Evolutionary conservation across 2,888 invertebrate species (phyloP).

Genomic region (Gonocerus acuteangulatus): DNA sequence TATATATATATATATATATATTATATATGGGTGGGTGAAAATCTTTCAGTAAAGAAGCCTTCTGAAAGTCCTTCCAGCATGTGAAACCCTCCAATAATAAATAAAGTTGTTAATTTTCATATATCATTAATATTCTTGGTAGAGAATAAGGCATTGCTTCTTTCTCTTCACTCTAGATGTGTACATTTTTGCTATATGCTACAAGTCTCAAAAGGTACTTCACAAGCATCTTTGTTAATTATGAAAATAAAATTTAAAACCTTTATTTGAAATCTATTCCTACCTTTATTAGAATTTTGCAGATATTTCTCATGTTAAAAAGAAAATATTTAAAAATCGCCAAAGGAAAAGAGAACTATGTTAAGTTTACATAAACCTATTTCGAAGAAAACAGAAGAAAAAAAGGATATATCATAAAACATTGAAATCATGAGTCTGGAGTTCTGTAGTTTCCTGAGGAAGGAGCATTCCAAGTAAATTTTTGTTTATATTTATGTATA

Average conservation of each 20-base stretch:
- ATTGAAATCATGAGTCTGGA: no score
- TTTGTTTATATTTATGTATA: no score
- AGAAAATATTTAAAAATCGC: no score
- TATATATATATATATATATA: background rate
- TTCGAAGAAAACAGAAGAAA: no score
- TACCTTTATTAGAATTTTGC: background rate
- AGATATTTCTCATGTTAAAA: no score
- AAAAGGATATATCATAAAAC: no score
- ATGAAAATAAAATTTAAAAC: conserved; percentile 13
- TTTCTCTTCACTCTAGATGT: conserved; percentile 20
- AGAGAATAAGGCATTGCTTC: conserved; percentile 18
- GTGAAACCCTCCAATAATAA: conserved; percentile 22
- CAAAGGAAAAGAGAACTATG: no score
- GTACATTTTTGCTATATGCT: conserved; percentile 19
- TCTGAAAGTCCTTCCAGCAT: conserved; percentile 22
- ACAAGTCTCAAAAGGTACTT: conserved; percentile 11
- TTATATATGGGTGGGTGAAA: no score
- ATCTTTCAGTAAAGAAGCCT: conserved; percentile 23
- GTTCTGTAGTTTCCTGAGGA: no score
- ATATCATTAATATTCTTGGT: conserved; percentile 14
- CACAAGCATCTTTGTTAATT: conserved; percentile 21
- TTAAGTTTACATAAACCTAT: no score
- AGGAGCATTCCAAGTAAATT: no score
- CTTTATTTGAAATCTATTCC: conserved; percentile 5
- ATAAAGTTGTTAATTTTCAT: conserved; percentile 16